These are phyloP conservation scores for Norana najaformis DNA, from an alignment of 2,888 invertebrate species.

Conservation along the genomic window DNA sequence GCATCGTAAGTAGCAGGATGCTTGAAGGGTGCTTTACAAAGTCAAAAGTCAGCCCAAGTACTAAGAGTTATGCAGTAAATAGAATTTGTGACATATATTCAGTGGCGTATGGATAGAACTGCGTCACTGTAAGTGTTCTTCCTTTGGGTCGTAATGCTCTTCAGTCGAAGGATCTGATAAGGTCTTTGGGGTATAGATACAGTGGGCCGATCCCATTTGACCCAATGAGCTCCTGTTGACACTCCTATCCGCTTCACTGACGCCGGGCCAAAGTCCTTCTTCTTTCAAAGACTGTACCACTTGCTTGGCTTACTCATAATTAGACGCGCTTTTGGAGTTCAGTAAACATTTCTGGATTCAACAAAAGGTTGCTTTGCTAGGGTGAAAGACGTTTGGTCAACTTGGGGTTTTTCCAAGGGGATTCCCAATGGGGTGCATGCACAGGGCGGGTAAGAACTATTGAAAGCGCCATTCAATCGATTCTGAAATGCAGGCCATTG, in stretches of 20 bases:
- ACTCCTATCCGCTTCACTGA: neutral
- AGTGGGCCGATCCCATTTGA: neutral
- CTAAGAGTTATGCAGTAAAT: no score
- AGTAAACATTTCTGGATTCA: neutral
- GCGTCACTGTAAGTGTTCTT: neutral
- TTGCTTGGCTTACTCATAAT: neutral
- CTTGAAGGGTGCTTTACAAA: no score
- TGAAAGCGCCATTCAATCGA: neutral
- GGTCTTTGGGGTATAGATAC: neutral
- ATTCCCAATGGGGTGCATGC: neutral
- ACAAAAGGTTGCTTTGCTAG: neutral
- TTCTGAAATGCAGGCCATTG: neutral
- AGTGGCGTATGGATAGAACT: neutral
- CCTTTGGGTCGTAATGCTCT: no score
- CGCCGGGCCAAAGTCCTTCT: neutral
- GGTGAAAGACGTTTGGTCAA: neutral
- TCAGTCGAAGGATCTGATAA: neutral
- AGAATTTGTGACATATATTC: neutral
- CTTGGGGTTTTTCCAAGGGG: neutral
- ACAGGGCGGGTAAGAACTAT: neutral
- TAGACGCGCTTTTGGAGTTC: neutral
- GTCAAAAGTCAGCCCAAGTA: no score
- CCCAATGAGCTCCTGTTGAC: neutral
- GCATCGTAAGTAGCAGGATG: no score
- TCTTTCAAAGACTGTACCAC: neutral